phyloP scores from a whole-genome alignment of 2,797 vertebrate genomes.

The Neosilurus mollespiculum region DNA sequence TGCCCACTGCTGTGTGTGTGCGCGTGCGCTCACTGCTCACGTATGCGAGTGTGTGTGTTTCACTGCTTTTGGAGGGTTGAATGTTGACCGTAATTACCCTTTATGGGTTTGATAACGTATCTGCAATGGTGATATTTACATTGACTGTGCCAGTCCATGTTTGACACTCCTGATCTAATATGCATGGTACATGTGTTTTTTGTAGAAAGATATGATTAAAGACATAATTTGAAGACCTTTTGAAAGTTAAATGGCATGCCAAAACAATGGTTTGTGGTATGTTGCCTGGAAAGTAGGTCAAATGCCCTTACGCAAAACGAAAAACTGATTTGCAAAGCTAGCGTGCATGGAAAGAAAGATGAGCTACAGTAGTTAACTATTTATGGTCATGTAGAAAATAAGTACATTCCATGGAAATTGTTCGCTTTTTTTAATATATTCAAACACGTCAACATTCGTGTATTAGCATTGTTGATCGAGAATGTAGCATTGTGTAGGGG shows the following conservation, averaged over 20 bases:
- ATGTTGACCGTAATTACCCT: no score
- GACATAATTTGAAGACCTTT: neutral
- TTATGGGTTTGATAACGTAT: no score
- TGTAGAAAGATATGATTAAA: neutral
- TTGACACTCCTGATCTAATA: neutral
- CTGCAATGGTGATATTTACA: no score
- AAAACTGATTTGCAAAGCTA: neutral
- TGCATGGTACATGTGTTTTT: neutral
- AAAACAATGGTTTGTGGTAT: neutral
- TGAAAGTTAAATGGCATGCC: neutral
- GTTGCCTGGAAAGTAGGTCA: neutral
- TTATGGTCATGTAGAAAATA: neutral
- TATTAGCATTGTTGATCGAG: neutral
- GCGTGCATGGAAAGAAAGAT: neutral
- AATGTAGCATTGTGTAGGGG: neutral
- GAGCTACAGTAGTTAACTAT: neutral
- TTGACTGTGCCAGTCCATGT: neutral
- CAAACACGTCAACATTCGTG: no score
- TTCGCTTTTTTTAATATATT: no score
- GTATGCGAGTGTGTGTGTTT: no score
- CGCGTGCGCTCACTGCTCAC: no score
- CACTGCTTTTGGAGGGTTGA: no score
- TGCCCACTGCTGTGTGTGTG: no score
- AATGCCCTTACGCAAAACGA: neutral
- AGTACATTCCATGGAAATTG: no score